Evolutionary conservation across 2,113 vertebrate species (phyloP).

Genomic region (Climacteris rufus): DNA sequence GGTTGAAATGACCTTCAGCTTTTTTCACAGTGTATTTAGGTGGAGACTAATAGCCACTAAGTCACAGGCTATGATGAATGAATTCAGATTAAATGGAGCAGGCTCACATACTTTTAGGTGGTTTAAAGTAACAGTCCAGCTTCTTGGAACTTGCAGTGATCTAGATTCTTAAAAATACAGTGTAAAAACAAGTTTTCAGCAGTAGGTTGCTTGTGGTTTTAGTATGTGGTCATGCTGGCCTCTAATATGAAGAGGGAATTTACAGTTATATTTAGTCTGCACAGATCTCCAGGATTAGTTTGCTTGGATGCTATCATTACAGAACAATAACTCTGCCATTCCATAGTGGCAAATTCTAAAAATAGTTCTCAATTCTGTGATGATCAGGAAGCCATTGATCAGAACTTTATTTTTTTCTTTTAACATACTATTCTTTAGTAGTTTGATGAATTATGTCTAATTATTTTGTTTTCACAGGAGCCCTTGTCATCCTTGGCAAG

Average conservation of each 20-base stretch:
- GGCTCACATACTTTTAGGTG: not conserved
- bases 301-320: not conserved
- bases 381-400: not conserved
- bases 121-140: not conserved
- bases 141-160: not conserved
- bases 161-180: not conserved
- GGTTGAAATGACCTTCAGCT: not conserved
- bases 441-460: not conserved
- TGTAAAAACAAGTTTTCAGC: not conserved
- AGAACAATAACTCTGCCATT: not conserved
- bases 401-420: not conserved
- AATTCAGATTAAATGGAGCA: not conserved
- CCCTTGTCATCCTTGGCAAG: constrained; percentile 87
- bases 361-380: not conserved
- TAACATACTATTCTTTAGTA: not conserved
- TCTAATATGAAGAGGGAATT: not conserved
- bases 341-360: not conserved
- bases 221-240: not conserved
- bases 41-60: not conserved
- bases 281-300: not conserved
- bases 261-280: not conserved
- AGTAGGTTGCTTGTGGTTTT: not conserved
- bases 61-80: not conserved
- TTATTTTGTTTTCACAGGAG: constrained; percentile 70
- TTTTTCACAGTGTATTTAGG: not conserved